Base-by-base conservation (phyloP, 53 echinoderm and acorn worm species). In the Hippasteria phrygiana region DNA sequence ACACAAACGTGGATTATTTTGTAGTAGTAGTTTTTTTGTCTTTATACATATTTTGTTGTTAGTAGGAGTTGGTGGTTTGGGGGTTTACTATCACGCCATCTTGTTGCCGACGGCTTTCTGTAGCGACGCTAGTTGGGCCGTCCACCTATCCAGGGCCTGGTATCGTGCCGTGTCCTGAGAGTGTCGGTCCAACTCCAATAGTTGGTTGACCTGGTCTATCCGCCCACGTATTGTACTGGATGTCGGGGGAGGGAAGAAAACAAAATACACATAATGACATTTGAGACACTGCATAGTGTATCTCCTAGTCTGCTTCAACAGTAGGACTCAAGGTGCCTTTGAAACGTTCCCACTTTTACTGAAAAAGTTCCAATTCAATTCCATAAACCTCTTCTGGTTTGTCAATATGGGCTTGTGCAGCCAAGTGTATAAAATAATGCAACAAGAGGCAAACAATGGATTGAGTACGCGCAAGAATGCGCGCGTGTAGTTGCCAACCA, bases 181-280 rank as follows among this genome's bases (percentile, higher is more conserved):
- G 73, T 99, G 88, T 33, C 94, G 93, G 86, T 96, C 91, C 31
- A 96, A 87, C 76, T 99, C 99, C 91, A 99, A 74, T 65, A 99
- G 78, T 62, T 96, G 99, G 88, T 99, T 99, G 41, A 99, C 99
- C 74, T 99, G 99, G 89, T 96, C 99, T 90, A 99, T 99, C 88
- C 99, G 90, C 56, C 99, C 99, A 87, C 91, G 89, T 85, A 99
- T 99, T 90, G 99, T 99, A 91, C 99, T 99, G 77, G 62, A 62
- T 71, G n/a, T n/a, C n/a, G n/a, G 55, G 28, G 2, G 48, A 43
- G 55, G 39, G 43, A 53, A 53, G 31, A 12, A 74, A 55, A 48
- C 18, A 47, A 31, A 2, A 82, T 26, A 14, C 33, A 50, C 29
- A 13, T 28, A 73, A 14, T 48, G 1, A 38, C 26, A 63, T 22